These are phyloP conservation scores for Cecidostiba fungosa DNA, from an alignment of 2,888 invertebrate genomes.

Conservation along the genomic window DNA sequence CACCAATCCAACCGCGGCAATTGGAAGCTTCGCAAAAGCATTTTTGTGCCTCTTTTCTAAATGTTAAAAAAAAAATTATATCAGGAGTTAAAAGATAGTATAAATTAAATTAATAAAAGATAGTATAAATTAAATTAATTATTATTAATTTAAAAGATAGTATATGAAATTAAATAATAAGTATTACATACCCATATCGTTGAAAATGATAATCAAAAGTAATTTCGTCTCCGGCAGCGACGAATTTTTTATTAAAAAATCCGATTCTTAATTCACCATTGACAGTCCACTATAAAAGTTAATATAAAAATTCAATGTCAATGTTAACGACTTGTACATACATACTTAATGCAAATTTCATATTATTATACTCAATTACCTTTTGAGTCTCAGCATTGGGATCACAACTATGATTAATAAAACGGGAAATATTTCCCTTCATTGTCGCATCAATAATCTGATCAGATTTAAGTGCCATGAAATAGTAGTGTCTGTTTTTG, in stretches of 20 bases:
- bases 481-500: constrained; percentile 96
- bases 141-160: constrained; percentile 30
- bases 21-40: constrained; percentile 95
- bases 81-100: neutral
- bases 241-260: constrained; percentile 94
- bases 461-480: constrained; percentile 97
- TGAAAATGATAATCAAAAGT: constrained; percentile 99
- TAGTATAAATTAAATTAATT: constrained; percentile 28
- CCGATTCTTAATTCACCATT: constrained; percentile 97
- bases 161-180: constrained; percentile 35
- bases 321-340: neutral
- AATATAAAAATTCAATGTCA: constrained; percentile 22
- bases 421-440: constrained; percentile 97
- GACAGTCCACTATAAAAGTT: constrained; percentile 87
- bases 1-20: constrained; percentile 98
- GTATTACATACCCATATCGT: constrained; percentile 89
- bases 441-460: constrained; percentile 97
- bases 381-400: constrained; percentile 99
- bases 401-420: constrained; percentile 99
- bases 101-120: constrained; percentile 34
- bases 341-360: neutral
- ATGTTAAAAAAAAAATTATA: neutral
- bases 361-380: constrained; percentile 66
- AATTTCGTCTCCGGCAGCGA: constrained; percentile 95
- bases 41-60: constrained; percentile 95